Evolutionary conservation across 2,888 invertebrate genomes (phyloP), one percentile per base, ranked within the genome.

Genomic region (Itoplectis maculator): DNA sequence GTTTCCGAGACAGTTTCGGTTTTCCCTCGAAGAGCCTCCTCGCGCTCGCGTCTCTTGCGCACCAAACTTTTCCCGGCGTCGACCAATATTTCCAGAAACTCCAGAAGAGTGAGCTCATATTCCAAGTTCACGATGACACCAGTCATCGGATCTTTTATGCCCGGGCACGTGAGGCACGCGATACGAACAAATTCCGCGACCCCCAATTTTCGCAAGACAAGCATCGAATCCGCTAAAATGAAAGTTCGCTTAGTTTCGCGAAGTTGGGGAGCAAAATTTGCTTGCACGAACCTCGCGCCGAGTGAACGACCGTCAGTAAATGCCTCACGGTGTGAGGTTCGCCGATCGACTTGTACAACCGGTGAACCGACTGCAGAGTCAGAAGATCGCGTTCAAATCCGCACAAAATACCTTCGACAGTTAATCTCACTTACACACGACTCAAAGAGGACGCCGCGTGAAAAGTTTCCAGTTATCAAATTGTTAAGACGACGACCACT

Each of bases 31-130:
- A 18, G 35, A 20, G 18, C 51, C 23, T 70, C 63, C n/a, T 37
- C 7, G 8, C 29, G 54, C 11, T 35, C 49, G 42, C 61, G 78
- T 76, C 56, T 83, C 40, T 78, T 74, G 2, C 7, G 29, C 18
- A 37, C 59, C 35, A 78, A 59, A 66, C 49, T 74, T 59, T 85
- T 86, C 15, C 85, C 84, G 37, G 88, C 87, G 66, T 86, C 88
- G 13, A 95, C 82, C 70, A 95, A 92, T 15, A 93, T 93, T 90
- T 95, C 95, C 85, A 95, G 95, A 90, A 95, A 95, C 91, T 95
- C 95, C 40, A 94, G 93, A 90, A 95, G 95, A 0, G 94, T 94
- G 54, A 88, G 89, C 86, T 94, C 90, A 85, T 95, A 93, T 68
- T 94, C 92, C 79, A 95, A 92, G 86, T 94, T 88, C 85, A 94